Evolutionary conservation across 2,113 vertebrate species (phyloP).

Genomic region (Rhabdomys dilectus): DNA sequence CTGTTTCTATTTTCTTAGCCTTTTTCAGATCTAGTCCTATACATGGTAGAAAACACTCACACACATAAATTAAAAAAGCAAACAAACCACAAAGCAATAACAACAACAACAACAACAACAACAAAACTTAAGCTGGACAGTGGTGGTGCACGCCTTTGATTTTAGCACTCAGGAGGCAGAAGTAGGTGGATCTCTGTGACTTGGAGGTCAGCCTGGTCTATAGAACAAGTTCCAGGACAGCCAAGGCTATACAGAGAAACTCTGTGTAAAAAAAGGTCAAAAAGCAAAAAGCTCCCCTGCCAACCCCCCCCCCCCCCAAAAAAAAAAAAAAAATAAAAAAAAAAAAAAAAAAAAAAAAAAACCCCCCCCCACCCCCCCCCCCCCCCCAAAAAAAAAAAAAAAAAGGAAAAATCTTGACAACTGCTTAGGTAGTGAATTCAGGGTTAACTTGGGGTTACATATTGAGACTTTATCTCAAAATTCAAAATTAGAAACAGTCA

Average conservation of each 20-base stretch:
- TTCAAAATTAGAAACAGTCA: background rate
- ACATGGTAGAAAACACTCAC: background rate
- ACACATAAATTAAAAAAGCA: background rate
- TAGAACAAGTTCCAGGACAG: background rate
- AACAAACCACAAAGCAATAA: background rate
- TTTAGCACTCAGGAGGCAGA: background rate
- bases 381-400: background rate
- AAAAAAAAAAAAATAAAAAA: no score
- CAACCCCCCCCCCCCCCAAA: no score
- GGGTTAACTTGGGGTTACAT: background rate
- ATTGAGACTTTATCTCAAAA: background rate
- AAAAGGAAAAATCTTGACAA: background rate
- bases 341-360: background rate
- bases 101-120: background rate
- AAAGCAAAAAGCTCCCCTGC: no score
- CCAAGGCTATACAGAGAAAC: background rate
- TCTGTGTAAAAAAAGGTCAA: background rate
- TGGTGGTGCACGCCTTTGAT: background rate
- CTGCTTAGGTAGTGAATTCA: background rate
- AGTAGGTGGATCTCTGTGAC: background rate
- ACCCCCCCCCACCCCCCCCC: no score
- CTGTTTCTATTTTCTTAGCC: background rate
- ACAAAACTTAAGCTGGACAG: background rate
- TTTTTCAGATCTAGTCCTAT: constrained; percentile 1
- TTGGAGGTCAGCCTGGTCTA: background rate